Evolutionary conservation across 1,140 invertebrate genomes (phyloP).

Genomic region (Trachelipus rathkii): DNA sequence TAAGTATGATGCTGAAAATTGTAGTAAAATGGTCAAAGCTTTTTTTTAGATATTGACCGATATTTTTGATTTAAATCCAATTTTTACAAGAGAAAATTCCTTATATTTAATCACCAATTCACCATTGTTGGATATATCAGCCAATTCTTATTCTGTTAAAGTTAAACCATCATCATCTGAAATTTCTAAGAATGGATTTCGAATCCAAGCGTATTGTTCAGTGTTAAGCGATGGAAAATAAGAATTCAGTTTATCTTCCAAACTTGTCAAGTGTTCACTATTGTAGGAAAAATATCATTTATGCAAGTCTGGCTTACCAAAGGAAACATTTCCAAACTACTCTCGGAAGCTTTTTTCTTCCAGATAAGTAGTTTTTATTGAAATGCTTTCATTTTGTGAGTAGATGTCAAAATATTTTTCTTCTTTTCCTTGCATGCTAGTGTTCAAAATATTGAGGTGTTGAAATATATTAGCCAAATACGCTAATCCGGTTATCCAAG

Average conservation of each 20-base stretch:
- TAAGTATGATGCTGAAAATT: constrained; percentile 7
- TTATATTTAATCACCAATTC: constrained; percentile 6
- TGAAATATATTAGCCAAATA: constrained; percentile 12
- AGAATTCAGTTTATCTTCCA: constrained; percentile 8
- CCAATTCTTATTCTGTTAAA: background rate
- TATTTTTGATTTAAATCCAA: constrained; percentile 2
- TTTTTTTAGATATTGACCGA: constrained; percentile 12
- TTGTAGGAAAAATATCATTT: background rate
- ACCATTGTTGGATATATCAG: background rate
- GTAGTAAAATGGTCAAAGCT: constrained; percentile 4
- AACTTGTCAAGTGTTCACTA: constrained; percentile 17
- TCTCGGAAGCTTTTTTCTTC: background rate
- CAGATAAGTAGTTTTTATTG: constrained; percentile 3
- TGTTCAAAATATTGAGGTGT: background rate
- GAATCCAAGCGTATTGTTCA: constrained; percentile 5
- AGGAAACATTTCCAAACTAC: background rate
- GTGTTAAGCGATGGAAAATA: constrained; percentile 11
- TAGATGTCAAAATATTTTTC: constrained; percentile 19
- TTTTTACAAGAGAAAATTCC: background rate
- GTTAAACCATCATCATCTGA: background rate
- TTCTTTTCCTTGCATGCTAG: constrained; percentile 12
- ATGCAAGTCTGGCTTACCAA: background rate
- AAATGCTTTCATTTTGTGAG: constrained; percentile 14
- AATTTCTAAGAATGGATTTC: constrained; percentile 16
- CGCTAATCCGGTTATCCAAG: background rate